Base-by-base conservation (phyloP, 2,113 vertebrate genomes). In the Penelope pileata region DNA sequence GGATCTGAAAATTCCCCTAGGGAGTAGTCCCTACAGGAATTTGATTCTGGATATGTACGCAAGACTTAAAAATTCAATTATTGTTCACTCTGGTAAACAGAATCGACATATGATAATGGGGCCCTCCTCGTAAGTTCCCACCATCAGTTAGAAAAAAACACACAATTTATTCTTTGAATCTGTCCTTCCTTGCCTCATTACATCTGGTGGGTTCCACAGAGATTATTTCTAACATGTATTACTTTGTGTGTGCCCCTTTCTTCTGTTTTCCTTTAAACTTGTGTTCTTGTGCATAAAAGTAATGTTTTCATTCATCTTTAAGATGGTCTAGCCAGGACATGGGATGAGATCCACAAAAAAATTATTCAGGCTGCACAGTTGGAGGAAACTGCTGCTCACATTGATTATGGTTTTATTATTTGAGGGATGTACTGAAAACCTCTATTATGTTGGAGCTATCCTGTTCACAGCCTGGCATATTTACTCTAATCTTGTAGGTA, bases 231-330 rank as follows among this genome's bases (percentile, higher is more conserved):
- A 51, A 30, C 3, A 5, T 56, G 16, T 7, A 7, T 77, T 87
- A 67, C 24, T 73, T 68, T 47, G 7, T 63, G 3, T 40, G 9
- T 59, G 26, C 48, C 69, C 47, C 36, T 88, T 90, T 83, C 56
- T 76, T 86, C 64, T 40, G 2, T 29, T 50, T 69, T 90, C 16
- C 30, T 93, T 93, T 94, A 80, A 95, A 91, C 40, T 64, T 81
- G 24, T 51, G 60, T 78, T 88, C 45, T 74, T 89, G 51, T 68
- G 38, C 66, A 76, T 84, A 84, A 89, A 93, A 91, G 81, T 60
- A 60, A 83, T 26, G 13, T 63, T 83, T 62, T 67, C 26, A 78
- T 67, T 91, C 24, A 74, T 80, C 12, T 23, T 93, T 74, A 80
- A 63, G 50, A 50, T 47, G 79, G 16, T 48, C 62, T 62, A 68